Conservation (phyloP, 2,888 invertebrate genomes). For the Parnassius orleans region DNA sequence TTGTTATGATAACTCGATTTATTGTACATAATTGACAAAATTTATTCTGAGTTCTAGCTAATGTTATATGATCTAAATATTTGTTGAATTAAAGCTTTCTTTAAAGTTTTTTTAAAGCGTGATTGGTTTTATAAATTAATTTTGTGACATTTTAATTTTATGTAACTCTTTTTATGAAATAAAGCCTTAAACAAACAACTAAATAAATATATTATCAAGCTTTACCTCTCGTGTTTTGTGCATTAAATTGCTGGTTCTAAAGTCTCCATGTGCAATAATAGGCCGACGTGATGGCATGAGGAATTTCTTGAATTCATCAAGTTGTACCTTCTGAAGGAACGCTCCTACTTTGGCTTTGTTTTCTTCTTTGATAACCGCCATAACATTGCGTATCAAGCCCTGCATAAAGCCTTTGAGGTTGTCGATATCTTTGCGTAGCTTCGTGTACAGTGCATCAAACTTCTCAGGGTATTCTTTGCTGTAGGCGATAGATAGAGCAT, state of each 20-base stretch:
- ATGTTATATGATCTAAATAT: too few relatives aligned
- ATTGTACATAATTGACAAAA: too few relatives aligned
- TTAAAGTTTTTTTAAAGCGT: too few relatives aligned
- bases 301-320: slow-evolving; percentile 20
- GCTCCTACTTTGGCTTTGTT: slow-evolving; percentile 38
- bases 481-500: slow-evolving; percentile 58
- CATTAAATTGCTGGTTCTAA: slow-evolving; percentile 49
- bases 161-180: too few relatives aligned
- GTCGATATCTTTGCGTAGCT: slow-evolving; percentile 23
- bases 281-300: slow-evolving; percentile 33
- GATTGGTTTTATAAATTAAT: too few relatives aligned
- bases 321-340: slow-evolving; percentile 24
- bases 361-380: slow-evolving; percentile 39
- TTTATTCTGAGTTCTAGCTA: too few relatives aligned
- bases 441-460: slow-evolving; percentile 38
- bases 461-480: slow-evolving; percentile 45
- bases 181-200: too few relatives aligned
- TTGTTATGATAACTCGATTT: too few relatives aligned
- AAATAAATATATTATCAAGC: too few relatives aligned
- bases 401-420: slow-evolving; percentile 23
- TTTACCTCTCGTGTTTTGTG: slow-evolving; percentile 33
- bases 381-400: slow-evolving; percentile 30
- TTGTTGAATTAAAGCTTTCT: too few relatives aligned
- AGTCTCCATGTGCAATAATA: slow-evolving; percentile 55
- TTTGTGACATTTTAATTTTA: too few relatives aligned